Conservation (phyloP, 1,140 invertebrate genomes). For the Odontomachus brunneus region DNA sequence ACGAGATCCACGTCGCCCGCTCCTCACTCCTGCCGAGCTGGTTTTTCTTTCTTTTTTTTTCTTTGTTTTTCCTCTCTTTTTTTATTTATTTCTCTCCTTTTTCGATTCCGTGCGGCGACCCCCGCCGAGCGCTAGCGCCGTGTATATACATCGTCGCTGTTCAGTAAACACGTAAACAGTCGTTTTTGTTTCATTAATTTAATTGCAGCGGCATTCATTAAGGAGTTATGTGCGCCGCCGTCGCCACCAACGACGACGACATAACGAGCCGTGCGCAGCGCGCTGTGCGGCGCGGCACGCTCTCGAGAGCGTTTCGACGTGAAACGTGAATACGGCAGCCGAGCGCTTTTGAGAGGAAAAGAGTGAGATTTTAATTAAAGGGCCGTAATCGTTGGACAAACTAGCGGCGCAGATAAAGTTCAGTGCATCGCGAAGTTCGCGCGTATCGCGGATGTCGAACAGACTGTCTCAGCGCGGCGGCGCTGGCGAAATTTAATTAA, state of each 20-base stretch:
- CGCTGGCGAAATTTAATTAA: conserved; percentile 4
- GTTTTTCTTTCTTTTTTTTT: conserved; percentile 5
- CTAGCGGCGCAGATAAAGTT: conserved; percentile 49
- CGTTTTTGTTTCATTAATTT: conserved; percentile 57
- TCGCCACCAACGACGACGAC: too few species aligned
- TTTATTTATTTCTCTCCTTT: neutral
- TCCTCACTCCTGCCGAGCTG: too few species aligned
- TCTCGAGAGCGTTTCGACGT: conserved; percentile 31
- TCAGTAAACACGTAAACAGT: conserved; percentile 16
- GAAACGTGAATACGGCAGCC: conserved; percentile 11
- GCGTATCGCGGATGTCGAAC: conserved; percentile 56
- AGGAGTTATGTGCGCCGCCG: conserved; percentile 27
- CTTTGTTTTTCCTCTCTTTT: neutral
- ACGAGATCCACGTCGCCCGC: conserved; percentile 47
- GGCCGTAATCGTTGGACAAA: conserved; percentile 46
- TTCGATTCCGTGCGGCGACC: neutral
- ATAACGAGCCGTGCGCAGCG: conserved; percentile 25
- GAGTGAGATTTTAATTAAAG: conserved; percentile 58
- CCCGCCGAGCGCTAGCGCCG: neutral
- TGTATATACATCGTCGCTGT: neutral
- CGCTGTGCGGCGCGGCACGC: conserved; percentile 18
- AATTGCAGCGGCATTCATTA: conserved; percentile 49
- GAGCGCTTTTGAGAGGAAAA: conserved; percentile 40
- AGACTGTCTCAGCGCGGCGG: conserved; percentile 32
- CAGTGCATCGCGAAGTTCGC: conserved; percentile 49